These are phyloP conservation scores for Nephila pilipes DNA, from an alignment of 1,140 invertebrate species.

Conservation along the genomic window DNA sequence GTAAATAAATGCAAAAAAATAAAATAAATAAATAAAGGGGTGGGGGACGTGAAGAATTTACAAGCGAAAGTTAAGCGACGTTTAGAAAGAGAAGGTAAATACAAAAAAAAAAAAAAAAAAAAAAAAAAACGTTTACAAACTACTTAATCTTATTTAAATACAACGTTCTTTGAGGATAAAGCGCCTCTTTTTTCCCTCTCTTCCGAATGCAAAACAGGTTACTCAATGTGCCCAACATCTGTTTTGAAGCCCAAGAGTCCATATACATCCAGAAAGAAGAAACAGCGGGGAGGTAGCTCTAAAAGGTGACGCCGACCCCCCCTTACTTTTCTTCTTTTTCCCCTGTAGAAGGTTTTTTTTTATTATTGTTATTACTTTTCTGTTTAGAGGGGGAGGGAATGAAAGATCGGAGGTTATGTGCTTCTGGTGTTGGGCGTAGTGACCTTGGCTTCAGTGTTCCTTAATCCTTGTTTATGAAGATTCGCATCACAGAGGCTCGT, in stretches of 20 bases:
- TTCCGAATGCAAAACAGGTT: background rate
- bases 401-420: conserved; percentile 42
- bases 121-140: conserved; percentile 60
- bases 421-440: conserved; percentile 62
- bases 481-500: conserved; percentile 1
- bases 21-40: too few species aligned
- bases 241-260: background rate
- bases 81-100: background rate
- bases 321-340: background rate
- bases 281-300: background rate
- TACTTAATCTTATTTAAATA: conserved; percentile 73
- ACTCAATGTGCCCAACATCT: background rate
- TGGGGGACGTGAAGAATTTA: background rate
- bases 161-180: conserved; percentile 13
- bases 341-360: background rate
- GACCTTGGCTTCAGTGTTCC: conserved; percentile 17
- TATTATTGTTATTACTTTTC: background rate
- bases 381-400: conserved; percentile 25
- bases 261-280: conserved; percentile 5
- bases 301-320: background rate
- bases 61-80: background rate
- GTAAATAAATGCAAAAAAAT: background rate
- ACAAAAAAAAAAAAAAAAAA: conserved; percentile 49
- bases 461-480: conserved; percentile 66
- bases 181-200: background rate